Evolutionary conservation across 2,888 invertebrate species (phyloP).

Genomic region (Busseola fusca): DNA sequence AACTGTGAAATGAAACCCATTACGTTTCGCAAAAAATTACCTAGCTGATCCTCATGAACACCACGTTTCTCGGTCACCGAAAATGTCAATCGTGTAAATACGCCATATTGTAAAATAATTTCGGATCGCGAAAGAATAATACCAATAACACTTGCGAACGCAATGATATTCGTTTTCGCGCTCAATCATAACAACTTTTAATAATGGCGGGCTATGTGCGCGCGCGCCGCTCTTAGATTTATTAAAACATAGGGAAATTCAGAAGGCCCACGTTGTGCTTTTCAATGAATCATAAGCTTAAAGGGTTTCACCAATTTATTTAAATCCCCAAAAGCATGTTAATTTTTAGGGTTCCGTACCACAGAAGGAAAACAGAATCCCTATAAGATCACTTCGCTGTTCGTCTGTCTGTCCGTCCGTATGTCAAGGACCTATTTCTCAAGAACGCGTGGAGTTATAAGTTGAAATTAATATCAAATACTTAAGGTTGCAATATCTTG

Average conservation of each 20-base stretch:
- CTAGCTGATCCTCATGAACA: not conserved
- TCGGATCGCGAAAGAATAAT: slow-evolving; percentile 43
- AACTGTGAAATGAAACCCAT: no score
- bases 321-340: not conserved
- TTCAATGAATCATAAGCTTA: not conserved
- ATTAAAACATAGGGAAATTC: not conserved
- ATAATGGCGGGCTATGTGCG: slow-evolving; percentile 41
- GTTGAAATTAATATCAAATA: no score
- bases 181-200: slow-evolving; percentile 54
- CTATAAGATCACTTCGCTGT: no score
- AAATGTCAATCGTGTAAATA: not conserved
- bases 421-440: no score
- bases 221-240: not conserved
- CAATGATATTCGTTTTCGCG: slow-evolving; percentile 49
- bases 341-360: no score
- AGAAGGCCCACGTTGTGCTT: slow-evolving; percentile 12
- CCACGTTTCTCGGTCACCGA: slow-evolving; percentile 28
- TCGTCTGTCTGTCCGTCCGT: no score
- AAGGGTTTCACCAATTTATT: not conserved
- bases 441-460: no score
- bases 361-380: no score
- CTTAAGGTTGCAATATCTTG: no score
- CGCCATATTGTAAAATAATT: not conserved
- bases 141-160: slow-evolving; percentile 39
- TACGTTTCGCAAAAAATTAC: no score